Base-by-base conservation (phyloP, 2,797 vertebrate genomes). In the Danio albolineatus region DNA sequence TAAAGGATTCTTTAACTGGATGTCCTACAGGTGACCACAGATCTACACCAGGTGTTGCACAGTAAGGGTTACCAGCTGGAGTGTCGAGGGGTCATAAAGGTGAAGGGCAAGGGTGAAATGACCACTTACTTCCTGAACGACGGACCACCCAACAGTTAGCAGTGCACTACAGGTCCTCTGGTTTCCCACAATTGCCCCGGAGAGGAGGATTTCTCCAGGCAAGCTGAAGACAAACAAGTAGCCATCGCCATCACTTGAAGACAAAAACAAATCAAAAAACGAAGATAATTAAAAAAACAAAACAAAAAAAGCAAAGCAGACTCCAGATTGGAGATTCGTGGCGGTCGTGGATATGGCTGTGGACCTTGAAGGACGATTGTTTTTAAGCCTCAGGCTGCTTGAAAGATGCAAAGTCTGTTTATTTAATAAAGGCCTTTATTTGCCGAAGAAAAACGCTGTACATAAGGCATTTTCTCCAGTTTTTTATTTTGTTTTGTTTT, bases 91-190 rank as follows among this genome's bases (percentile, higher is more conserved):
- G 93, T 97, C 61, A 93, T 98, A 43, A 98, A 98, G 88, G 97
- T 98, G 85, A 98, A 98, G 90, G 97, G 97, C 82, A 98, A 98
- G 90, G 97, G 97, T 19, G 97, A 98, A 90, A 98, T 98, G 96
- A 97, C 95, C 73, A 98, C 97, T 86, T 98, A 98, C 90, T 98
- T 98, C 92, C 94, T 98, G 90, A 98, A 96, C 7, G 95, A 96
- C 0, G 96, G 95, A 44, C 96, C 96, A 0, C 92, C 92, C 28
- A 93, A 91, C 86, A 97, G 95, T 95, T 97, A 97, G 94, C 94
- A 90, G 92, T 86, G 82, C 65, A 54, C 88, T 86, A 79, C 85
- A 86, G 51, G 85, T 83, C 44, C 44, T 80, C 38, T 19, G 85
- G 76, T 86, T 46, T 80, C 83, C 85, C 77, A 65, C 87, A 83